Percentiles rank a stretch among this genome's conserved stretches.
Evolutionary conservation across 2,888 invertebrate genomes (phyloP).

Genomic region (Apocheima hispidaria): DNA sequence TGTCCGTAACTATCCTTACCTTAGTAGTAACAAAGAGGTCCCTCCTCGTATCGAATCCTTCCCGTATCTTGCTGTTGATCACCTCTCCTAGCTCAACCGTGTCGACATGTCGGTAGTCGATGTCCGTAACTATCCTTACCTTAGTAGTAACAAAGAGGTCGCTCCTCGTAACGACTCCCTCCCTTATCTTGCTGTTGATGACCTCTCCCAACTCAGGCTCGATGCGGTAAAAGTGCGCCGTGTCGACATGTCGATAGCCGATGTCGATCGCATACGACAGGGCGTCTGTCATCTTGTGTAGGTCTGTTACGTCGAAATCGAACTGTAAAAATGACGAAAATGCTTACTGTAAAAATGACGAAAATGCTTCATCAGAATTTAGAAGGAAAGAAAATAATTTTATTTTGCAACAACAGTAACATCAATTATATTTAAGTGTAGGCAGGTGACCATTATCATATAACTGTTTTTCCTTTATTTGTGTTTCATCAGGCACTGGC

Average conservation of each 20-base stretch:
- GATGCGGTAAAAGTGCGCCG: conserved; percentile 89
- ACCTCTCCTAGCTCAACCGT: too few relatives aligned
- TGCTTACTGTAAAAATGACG: too few relatives aligned
- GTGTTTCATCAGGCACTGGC: too few relatives aligned
- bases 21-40: conserved; percentile 91
- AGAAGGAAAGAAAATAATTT: too few relatives aligned
- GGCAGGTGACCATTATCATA: too few relatives aligned
- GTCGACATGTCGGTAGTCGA: too few relatives aligned
- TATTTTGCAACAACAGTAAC: too few relatives aligned
- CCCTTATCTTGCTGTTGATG: conserved; percentile 86
- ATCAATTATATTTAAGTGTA: too few relatives aligned
- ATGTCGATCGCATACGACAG: conserved; percentile 90
- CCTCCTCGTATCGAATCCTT: conserved; percentile 88
- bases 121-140: conserved; percentile 59
- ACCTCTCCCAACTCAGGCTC: conserved; percentile 90
- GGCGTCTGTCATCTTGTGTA: conserved; percentile 75
- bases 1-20: conserved; percentile 59
- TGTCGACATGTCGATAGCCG: conserved; percentile 92
- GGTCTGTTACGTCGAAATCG: conserved; percentile 52
- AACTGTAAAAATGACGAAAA: too few relatives aligned
- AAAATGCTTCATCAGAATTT: too few relatives aligned
- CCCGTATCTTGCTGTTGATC: too few relatives aligned
- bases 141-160: conserved; percentile 91
- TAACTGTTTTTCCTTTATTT: too few relatives aligned
- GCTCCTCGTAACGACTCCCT: conserved; percentile 89